These are phyloP conservation scores for Yasuhikotakia modesta DNA, from an alignment of 2,797 vertebrate genomes.

Conservation along the genomic window DNA sequence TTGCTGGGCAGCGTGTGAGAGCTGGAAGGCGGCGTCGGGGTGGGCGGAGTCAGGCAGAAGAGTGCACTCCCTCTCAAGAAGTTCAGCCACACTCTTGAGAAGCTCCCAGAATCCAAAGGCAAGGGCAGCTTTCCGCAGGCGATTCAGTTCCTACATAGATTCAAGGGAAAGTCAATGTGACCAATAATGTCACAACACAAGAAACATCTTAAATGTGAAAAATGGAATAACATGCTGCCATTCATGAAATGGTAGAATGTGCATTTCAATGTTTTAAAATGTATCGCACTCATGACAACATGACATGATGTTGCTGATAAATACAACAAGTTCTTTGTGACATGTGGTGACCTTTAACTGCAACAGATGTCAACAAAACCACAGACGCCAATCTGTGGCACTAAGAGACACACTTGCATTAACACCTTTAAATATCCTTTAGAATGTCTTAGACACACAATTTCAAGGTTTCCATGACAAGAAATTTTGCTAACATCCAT, in stretches of 20 bases:
- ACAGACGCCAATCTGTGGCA: neutral
- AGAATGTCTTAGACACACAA: neutral
- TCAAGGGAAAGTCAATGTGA: neutral
- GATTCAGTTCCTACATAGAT: conserved; percentile 96
- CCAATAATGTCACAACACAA: neutral
- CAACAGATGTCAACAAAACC: neutral
- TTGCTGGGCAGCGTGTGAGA: conserved; percentile 93
- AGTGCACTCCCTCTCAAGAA: conserved; percentile 95
- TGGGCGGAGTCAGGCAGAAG: conserved; percentile 93
- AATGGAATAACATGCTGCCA: neutral
- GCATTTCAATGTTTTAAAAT: neutral
- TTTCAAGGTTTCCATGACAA: neutral
- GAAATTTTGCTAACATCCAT: neutral
- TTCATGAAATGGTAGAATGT: neutral
- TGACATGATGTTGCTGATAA: neutral
- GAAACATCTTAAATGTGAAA: neutral
- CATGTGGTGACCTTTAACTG: neutral
- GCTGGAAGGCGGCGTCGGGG: conserved; percentile 94
- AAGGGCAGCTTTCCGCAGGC: conserved; percentile 92
- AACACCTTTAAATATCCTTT: neutral
- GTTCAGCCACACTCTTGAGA: conserved; percentile 92
- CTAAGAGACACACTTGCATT: neutral
- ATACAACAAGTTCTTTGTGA: neutral
- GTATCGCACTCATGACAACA: neutral
- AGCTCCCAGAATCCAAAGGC: conserved; percentile 97